phyloP scores from a whole-genome alignment of 1,140 invertebrate species.

The Antheraea pernyi region DNA sequence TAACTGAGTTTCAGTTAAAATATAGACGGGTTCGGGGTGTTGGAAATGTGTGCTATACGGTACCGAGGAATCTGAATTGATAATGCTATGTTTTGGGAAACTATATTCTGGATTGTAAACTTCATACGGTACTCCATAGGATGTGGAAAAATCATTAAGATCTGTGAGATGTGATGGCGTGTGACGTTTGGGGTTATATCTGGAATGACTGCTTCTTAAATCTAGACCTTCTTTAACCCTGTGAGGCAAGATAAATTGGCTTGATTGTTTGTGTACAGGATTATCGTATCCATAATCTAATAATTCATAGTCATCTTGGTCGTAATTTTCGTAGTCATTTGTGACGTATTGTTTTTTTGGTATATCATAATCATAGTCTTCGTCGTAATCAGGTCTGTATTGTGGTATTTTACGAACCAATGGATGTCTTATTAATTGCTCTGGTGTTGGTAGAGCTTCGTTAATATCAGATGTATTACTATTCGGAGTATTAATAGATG shows the following conservation, averaged over 20 bases:
- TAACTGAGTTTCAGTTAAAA: conserved; percentile 58
- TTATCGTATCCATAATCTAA: conserved; percentile 43
- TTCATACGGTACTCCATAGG: conserved; percentile 41
- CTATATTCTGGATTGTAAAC: conserved; percentile 7
- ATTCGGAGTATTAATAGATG: conserved; percentile 17
- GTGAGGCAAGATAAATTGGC: conserved; percentile 16
- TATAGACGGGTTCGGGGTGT: conserved; percentile 52
- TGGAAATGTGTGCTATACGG: neutral
- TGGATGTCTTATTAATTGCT: conserved; percentile 19
- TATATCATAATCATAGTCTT: conserved; percentile 45
- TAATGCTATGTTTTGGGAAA: neutral
- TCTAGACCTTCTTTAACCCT: conserved; percentile 24
- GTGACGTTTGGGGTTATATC: conserved; percentile 29
- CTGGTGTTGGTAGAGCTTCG: conserved; percentile 21
- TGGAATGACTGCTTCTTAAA: conserved; percentile 38
- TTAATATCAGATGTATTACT: neutral
- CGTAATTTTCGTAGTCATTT: no score
- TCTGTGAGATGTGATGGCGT: neutral
- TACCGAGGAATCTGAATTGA: neutral
- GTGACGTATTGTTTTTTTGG: no score
- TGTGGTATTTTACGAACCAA: neutral
- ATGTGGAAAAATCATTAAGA: conserved; percentile 17
- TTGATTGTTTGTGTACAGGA: conserved; percentile 22
- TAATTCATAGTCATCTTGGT: conserved; percentile 34
- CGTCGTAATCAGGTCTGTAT: conserved; percentile 36